Conservation (phyloP, 2,888 invertebrate species). For the Pyralis farinalis region DNA sequence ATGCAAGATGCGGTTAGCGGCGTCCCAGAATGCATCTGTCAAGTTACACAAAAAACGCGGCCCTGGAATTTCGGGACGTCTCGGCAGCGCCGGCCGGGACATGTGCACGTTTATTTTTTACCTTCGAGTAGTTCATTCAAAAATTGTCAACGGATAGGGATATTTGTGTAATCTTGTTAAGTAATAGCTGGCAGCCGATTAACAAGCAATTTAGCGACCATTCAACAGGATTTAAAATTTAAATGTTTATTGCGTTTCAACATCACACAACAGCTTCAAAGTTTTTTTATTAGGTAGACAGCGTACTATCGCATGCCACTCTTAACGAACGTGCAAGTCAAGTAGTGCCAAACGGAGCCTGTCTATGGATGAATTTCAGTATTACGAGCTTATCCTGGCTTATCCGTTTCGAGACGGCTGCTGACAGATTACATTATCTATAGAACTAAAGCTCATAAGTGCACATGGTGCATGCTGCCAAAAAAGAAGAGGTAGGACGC, state of each 20-base stretch:
- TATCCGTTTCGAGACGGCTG: no score
- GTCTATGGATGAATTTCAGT: no score
- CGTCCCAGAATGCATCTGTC: conserved; percentile 78
- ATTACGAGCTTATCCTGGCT: no score
- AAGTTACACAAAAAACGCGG: conserved; percentile 70
- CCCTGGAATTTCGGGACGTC: conserved; percentile 76
- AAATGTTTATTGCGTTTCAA: conserved; percentile 12
- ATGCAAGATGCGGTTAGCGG: conserved; percentile 76
- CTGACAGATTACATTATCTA: no score
- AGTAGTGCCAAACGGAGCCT: no score
- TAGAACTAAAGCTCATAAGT: no score
- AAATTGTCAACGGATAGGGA: conserved; percentile 70
- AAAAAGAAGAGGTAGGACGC: no score
- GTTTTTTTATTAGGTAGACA: no score
- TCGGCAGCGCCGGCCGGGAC: conserved; percentile 57
- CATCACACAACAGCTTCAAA: conserved; percentile 15
- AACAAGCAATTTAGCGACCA: conserved; percentile 61
- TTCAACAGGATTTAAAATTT: conserved; percentile 34
- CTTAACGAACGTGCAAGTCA: no score
- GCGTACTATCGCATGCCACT: no score
- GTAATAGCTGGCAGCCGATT: conserved; percentile 55
- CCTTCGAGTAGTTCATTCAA: conserved; percentile 69
- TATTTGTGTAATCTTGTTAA: conserved; percentile 79
- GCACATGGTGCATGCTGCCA: no score
- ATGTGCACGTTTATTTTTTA: conserved; percentile 75